phyloP scores from a whole-genome alignment of 2,888 invertebrate species.

The Machimus rusticus region DNA sequence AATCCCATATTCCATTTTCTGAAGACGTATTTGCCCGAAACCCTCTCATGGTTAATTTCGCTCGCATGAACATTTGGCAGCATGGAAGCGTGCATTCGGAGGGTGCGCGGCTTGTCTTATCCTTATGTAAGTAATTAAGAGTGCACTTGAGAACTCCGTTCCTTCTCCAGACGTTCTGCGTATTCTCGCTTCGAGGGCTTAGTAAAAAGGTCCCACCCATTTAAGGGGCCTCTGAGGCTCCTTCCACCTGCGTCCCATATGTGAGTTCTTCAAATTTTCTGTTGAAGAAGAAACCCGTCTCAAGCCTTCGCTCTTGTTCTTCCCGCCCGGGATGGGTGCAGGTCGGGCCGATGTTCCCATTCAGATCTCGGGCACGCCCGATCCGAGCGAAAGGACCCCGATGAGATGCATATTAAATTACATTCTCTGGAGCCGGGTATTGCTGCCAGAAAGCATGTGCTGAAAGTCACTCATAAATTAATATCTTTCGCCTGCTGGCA shows the following conservation, averaged over 20 bases:
- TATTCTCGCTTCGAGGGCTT: not conserved
- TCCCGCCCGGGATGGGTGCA: no score
- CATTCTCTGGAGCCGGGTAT: not conserved
- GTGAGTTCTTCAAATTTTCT: not conserved
- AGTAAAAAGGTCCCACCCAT: not conserved
- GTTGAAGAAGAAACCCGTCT: not conserved
- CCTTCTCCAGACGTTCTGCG: not conserved
- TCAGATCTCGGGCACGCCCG: not conserved
- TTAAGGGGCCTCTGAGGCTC: not conserved
- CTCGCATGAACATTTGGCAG: not conserved
- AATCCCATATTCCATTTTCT: not conserved
- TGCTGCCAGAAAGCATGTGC: not conserved
- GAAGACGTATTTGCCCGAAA: not conserved
- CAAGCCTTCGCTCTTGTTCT: not conserved
- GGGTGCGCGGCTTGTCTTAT: not conserved
- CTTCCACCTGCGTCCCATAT: not conserved
- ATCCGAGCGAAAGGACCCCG: not conserved
- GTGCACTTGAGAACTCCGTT: not conserved
- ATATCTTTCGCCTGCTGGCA: conserved; percentile 2
- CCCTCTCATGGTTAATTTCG: not conserved
- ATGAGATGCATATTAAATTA: not conserved
- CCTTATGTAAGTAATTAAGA: not conserved
- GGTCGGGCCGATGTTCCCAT: not conserved
- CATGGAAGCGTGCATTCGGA: not conserved
- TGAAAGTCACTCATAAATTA: conserved; percentile 4